These are phyloP conservation scores for Lochmaea crataegi DNA, from an alignment of 2,888 invertebrate genomes.

Conservation along the genomic window DNA sequence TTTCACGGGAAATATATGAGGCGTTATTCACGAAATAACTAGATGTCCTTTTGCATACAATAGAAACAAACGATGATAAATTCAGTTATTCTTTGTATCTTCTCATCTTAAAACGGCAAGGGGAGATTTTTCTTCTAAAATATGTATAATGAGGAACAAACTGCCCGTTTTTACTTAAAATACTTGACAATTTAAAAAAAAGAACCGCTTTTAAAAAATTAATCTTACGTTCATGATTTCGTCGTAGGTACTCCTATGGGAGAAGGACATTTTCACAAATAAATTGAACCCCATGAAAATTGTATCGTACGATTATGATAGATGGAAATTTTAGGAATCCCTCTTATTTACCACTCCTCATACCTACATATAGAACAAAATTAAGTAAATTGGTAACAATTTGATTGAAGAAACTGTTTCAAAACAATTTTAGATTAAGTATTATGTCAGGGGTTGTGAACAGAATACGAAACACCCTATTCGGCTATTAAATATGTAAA, in stretches of 20 bases:
- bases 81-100: conserved; percentile 34
- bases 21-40: conserved; percentile 52
- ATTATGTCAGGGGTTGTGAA: conserved; percentile 7
- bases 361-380: too few species aligned
- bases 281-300: too few species aligned
- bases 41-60: conserved; percentile 51
- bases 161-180: too few species aligned
- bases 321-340: too few species aligned
- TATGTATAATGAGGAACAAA: too few species aligned
- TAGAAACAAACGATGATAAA: conserved; percentile 51
- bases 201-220: too few species aligned
- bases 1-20: conserved; percentile 51
- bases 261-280: too few species aligned
- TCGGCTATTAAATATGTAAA: conserved; percentile 31
- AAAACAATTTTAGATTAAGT: conserved; percentile 2
- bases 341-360: too few species aligned
- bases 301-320: too few species aligned
- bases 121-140: neutral
- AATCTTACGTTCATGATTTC: too few species aligned
- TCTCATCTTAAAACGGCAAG: neutral
- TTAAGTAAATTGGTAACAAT: neutral
- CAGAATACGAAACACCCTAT: conserved; percentile 12
- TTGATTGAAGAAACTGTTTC: neutral
- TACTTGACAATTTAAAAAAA: too few species aligned
- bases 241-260: too few species aligned